Evolutionary conservation across 2,113 vertebrate genomes (phyloP).

Genomic region (Pandion haliaetus): DNA sequence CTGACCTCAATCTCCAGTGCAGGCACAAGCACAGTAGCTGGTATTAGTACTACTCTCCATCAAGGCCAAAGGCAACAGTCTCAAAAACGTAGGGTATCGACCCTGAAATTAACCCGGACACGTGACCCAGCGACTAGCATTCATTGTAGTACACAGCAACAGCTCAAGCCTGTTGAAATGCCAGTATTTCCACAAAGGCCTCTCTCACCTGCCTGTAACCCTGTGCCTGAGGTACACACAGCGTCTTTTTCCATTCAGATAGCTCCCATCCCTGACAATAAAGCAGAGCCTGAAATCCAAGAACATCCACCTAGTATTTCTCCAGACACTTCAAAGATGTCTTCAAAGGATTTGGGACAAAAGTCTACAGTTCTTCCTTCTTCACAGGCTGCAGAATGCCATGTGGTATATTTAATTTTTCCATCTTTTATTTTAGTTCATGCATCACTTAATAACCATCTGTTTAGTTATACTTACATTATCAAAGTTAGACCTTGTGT

Average conservation of each 20-base stretch:
- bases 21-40: slow-evolving; percentile 24
- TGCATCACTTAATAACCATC: slow-evolving; percentile 48
- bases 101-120: slow-evolving; percentile 82
- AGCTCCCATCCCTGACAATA: slow-evolving; percentile 70
- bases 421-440: slow-evolving; percentile 54
- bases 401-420: slow-evolving; percentile 76
- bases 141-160: slow-evolving; percentile 5
- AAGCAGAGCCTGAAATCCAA: slow-evolving; percentile 71
- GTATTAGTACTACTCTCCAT: slow-evolving; percentile 55
- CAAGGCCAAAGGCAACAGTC: slow-evolving; percentile 71
- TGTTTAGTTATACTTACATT: slow-evolving; percentile 58
- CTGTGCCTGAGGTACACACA: slow-evolving; percentile 72
- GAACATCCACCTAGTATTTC: slow-evolving; percentile 72
- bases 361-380: slow-evolving; percentile 65
- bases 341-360: slow-evolving; percentile 71
- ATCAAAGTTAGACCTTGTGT: slow-evolving; percentile 30
- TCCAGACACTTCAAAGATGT: slow-evolving; percentile 73
- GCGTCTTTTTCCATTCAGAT: slow-evolving; percentile 83
- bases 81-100: slow-evolving; percentile 83
- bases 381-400: slow-evolving; percentile 73
- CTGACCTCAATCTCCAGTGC: slow-evolving; percentile 16
- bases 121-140: slow-evolving; percentile 22
- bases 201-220: slow-evolving; percentile 56
- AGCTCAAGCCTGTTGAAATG: slow-evolving; percentile 30
- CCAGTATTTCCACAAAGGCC: slow-evolving; percentile 47